Conservation (phyloP, 2,888 invertebrate genomes). For the Charanyca ferruginea region DNA sequence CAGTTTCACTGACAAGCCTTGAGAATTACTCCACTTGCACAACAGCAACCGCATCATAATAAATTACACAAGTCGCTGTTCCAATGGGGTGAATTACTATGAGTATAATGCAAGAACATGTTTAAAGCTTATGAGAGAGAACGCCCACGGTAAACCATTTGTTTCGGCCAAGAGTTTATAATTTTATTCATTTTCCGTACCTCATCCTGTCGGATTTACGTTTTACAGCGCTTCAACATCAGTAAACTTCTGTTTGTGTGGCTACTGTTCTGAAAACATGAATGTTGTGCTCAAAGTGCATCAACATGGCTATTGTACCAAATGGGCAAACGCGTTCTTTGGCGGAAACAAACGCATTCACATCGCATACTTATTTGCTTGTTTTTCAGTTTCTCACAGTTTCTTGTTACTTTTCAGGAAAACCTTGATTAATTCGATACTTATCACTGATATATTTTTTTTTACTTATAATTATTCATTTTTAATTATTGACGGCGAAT, state of each 20-base stretch:
- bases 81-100: constrained; percentile 43
- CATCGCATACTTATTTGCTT: constrained; percentile 82
- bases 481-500: constrained; percentile 20
- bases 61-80: constrained; percentile 40
- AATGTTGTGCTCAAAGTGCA: constrained; percentile 81
- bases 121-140: constrained; percentile 10
- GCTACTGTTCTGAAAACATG: constrained; percentile 82
- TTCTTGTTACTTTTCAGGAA: constrained; percentile 62
- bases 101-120: constrained; percentile 17
- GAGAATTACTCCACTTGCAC: constrained; percentile 76
- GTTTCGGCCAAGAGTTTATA: not conserved
- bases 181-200: constrained; percentile 15
- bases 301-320: constrained; percentile 85
- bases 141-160: not conserved
- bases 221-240: constrained; percentile 54
- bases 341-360: constrained; percentile 82
- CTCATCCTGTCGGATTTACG: constrained; percentile 48
- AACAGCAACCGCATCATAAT: constrained; percentile 64
- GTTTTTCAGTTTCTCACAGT: constrained; percentile 75
- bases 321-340: constrained; percentile 76
- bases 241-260: constrained; percentile 72
- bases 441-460: not conserved
- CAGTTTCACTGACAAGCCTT: constrained; percentile 83
- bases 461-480: constrained; percentile 10
- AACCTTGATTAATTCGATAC: constrained; percentile 42